Evolutionary conservation across 2,797 vertebrate genomes (phyloP).

Genomic region (Tauraco hartlaubi): DNA sequence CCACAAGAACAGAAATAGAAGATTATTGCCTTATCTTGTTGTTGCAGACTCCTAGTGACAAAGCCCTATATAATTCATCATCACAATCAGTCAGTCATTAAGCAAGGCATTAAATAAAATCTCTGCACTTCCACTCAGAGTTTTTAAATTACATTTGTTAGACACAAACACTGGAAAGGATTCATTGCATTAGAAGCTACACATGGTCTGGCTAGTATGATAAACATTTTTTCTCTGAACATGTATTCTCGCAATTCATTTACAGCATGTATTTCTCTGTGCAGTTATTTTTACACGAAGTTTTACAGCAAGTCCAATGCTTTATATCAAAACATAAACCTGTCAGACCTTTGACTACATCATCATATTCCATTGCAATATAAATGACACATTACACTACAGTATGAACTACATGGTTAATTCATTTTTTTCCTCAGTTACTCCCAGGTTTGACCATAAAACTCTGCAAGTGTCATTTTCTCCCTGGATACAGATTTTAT

Average conservation of each 20-base stretch:
- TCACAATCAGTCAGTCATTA: neutral
- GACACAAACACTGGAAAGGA: neutral
- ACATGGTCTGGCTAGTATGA: neutral
- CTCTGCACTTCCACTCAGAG: neutral
- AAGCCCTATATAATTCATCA: neutral
- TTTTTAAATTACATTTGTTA: neutral
- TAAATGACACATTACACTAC: neutral
- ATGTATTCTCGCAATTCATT: neutral
- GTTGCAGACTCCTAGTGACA: neutral
- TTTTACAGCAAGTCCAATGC: neutral
- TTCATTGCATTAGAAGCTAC: neutral
- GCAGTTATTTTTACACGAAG: neutral
- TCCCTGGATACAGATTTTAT: neutral
- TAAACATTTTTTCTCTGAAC: neutral
- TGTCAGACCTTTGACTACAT: neutral
- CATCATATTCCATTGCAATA: neutral
- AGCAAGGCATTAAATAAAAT: neutral
- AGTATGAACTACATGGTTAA: neutral
- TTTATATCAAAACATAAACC: neutral
- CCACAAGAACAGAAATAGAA: neutral
- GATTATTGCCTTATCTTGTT: conserved; percentile 3
- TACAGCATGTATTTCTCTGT: neutral
- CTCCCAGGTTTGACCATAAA: neutral
- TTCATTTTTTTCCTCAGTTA: neutral
- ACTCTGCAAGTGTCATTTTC: neutral